Percentiles rank a stretch among this genome's conserved stretches.
Evolutionary conservation across 30 jellyfish, hydroid and myxozoan species (phyloP).

Genomic region (Hydractinia echinata): DNA sequence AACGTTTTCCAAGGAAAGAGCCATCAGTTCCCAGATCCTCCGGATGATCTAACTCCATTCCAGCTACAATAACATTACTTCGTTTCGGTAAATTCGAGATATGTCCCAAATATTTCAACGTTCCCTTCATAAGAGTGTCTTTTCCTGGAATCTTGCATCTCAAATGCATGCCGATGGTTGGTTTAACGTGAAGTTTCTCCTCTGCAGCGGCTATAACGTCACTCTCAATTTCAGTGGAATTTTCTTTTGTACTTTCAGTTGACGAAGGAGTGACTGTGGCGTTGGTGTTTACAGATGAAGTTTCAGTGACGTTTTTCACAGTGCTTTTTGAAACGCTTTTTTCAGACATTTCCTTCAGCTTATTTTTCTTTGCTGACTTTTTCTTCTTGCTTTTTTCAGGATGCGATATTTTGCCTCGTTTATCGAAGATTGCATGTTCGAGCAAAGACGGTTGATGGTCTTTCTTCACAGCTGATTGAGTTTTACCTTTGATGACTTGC

Average conservation of each 20-base stretch:
- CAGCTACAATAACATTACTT: slow-evolving; percentile 87
- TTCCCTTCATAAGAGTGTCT: slow-evolving; percentile 66
- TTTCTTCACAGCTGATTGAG: background rate
- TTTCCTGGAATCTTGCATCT: slow-evolving; percentile 90
- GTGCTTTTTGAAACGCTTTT: slow-evolving; percentile 11
- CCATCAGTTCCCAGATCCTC: slow-evolving; percentile 99
- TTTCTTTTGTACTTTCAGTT: too few relatives aligned
- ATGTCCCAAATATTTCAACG: slow-evolving; percentile 79
- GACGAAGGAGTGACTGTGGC: slow-evolving; percentile 15
- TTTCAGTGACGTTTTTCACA: background rate
- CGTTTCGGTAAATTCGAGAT: slow-evolving; percentile 81
- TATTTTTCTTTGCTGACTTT: slow-evolving; percentile 14
- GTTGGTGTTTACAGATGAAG: background rate
- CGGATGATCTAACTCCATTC: slow-evolving; percentile 81
- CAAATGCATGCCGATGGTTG: slow-evolving; percentile 70
- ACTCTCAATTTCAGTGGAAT: slow-evolving; percentile 14
- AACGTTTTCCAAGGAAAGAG: slow-evolving; percentile 91
- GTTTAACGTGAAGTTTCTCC: slow-evolving; percentile 56
- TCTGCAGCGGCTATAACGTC: slow-evolving; percentile 51
- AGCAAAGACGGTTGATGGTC: background rate
- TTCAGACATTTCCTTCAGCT: slow-evolving; percentile 3
- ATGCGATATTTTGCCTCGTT: slow-evolving; percentile 21
- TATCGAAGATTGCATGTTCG: background rate
- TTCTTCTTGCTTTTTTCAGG: slow-evolving; percentile 27
- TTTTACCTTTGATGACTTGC: background rate